Conservation (phyloP, 53 echinoderm and acorn worm species). For the Arbacia lixula region DNA sequence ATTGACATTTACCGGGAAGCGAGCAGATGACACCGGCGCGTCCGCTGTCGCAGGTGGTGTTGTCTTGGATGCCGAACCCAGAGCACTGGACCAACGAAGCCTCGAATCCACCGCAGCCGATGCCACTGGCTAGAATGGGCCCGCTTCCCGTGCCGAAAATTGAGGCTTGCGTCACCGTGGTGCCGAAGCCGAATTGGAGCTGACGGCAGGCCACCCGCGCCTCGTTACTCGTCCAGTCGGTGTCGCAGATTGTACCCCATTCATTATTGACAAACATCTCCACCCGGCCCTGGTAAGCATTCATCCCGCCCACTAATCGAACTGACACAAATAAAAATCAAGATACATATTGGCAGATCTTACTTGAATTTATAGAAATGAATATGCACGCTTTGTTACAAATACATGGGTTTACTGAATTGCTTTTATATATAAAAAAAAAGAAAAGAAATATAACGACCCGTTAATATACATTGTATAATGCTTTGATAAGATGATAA, state of each 20-base stretch:
- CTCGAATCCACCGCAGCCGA: slow-evolving; percentile 38
- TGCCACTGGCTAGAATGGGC: slow-evolving; percentile 16
- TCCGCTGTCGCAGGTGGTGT: slow-evolving; percentile 8
- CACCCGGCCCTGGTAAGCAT: slow-evolving; percentile 45
- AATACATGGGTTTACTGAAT: too few species aligned
- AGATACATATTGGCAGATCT: too few species aligned
- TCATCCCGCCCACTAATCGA: slow-evolving; percentile 36
- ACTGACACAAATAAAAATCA: too few species aligned
- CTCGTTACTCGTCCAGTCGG: slow-evolving; percentile 17
- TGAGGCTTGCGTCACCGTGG: background rate
- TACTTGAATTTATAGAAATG: too few species aligned
- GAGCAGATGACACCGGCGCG: slow-evolving; percentile 38
- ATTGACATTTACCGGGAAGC: slow-evolving; percentile 5
- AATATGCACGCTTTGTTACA: too few species aligned
- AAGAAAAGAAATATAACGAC: too few species aligned
- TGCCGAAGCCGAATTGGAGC: slow-evolving; percentile 40
- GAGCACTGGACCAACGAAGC: slow-evolving; percentile 33
- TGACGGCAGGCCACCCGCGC: slow-evolving; percentile 51
- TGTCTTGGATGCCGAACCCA: background rate
- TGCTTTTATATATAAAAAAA: too few species aligned
- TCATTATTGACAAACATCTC: slow-evolving; percentile 40
- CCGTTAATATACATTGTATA: too few species aligned
- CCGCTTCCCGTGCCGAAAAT: slow-evolving; percentile 19
- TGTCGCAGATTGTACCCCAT: slow-evolving; percentile 43
- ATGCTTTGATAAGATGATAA: too few species aligned